These are phyloP conservation scores for Thyatira batis DNA, from an alignment of 2,888 invertebrate genomes.

Conservation along the genomic window DNA sequence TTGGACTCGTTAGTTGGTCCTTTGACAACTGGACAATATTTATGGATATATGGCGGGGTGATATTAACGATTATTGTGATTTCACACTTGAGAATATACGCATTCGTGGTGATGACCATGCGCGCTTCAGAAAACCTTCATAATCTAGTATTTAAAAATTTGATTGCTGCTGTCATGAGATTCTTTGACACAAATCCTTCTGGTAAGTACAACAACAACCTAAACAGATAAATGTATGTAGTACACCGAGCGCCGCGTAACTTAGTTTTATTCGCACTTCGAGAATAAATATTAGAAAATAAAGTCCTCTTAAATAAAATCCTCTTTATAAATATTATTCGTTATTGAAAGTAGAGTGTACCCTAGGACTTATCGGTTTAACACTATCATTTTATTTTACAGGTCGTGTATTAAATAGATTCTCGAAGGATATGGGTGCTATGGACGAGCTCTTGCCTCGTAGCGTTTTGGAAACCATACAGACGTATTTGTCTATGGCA, in stretches of 20 bases:
- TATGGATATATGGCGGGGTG: constrained; percentile 59
- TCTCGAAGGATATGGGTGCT: constrained; percentile 92
- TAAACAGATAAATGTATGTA: too few species aligned
- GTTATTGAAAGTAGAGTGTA: neutral
- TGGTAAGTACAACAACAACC: constrained; percentile 84
- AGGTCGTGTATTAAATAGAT: constrained; percentile 87
- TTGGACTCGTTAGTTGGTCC: constrained; percentile 53
- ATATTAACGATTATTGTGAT: constrained; percentile 68
- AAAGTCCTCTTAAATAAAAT: too few species aligned
- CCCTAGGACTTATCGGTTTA: neutral
- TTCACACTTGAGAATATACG: constrained; percentile 77
- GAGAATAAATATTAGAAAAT: too few species aligned
- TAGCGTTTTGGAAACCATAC: constrained; percentile 83
- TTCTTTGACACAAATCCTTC: constrained; percentile 92
- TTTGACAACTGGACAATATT: constrained; percentile 59
- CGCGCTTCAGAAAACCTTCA: constrained; percentile 87
- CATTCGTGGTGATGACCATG: constrained; percentile 84
- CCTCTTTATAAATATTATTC: too few species aligned
- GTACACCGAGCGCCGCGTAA: too few species aligned
- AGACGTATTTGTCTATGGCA: constrained; percentile 69
- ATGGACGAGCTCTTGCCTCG: constrained; percentile 89
- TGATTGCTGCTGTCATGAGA: constrained; percentile 86
- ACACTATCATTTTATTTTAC: constrained; percentile 15
- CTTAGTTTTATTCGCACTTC: too few species aligned
- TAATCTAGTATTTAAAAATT: constrained; percentile 86